Conservation (phyloP, 1,140 invertebrate genomes). For the Bradynema listronoti region DNA sequence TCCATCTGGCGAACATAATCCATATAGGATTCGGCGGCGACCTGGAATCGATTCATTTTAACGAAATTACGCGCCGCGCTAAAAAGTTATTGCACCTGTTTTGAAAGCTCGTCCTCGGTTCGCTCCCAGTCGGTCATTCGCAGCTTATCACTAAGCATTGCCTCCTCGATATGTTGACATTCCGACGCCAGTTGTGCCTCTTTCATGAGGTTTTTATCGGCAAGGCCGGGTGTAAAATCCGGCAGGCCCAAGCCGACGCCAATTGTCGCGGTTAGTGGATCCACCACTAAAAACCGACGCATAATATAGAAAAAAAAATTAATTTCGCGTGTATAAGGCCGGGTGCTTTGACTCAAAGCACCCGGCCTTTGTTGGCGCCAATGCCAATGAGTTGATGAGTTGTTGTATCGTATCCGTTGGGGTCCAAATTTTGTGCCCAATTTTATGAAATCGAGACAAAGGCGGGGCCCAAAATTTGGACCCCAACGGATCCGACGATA, state of each 20-base stretch:
- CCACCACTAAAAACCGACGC: constrained; percentile 68
- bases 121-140: constrained; percentile 86
- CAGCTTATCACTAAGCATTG: constrained; percentile 86
- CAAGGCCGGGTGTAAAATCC: constrained; percentile 70
- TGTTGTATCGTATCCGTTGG: too few species aligned
- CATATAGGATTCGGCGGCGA: constrained; percentile 76
- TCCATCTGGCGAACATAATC: constrained; percentile 75
- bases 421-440: too few species aligned
- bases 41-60: constrained; percentile 31
- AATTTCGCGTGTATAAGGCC: too few species aligned
- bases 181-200: constrained; percentile 77
- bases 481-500: too few species aligned
- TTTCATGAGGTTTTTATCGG: constrained; percentile 57
- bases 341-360: too few species aligned
- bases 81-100: constrained; percentile 66
- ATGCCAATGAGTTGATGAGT: too few species aligned
- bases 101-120: constrained; percentile 82
- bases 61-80: background rate
- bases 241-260: constrained; percentile 80
- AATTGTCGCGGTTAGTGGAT: constrained; percentile 75
- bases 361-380: too few species aligned
- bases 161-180: constrained; percentile 76
- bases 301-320: constrained; percentile 14
- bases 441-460: too few species aligned
- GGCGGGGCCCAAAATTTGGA: too few species aligned